Percentiles rank a stretch among this genome's conserved stretches.
These are phyloP conservation scores for Vireo griseus DNA, from an alignment of 2,797 vertebrate species.

Conservation along the genomic window DNA sequence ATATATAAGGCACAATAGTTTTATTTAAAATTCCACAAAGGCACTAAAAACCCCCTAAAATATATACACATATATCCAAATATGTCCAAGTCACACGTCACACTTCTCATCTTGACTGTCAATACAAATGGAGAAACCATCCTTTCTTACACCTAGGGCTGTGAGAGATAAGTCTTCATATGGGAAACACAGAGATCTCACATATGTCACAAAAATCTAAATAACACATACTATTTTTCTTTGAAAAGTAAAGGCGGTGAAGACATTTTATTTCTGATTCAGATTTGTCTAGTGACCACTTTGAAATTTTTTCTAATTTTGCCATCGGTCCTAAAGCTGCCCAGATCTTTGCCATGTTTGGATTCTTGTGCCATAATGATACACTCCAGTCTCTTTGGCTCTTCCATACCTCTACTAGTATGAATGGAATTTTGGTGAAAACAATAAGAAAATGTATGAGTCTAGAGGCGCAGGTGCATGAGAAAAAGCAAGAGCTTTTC, in stretches of 20 bases:
- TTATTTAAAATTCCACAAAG: neutral
- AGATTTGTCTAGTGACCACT: neutral
- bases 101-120: neutral
- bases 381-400: neutral
- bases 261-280: neutral
- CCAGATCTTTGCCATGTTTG: neutral
- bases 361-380: neutral
- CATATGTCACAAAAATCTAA: neutral
- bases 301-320: neutral
- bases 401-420: neutral
- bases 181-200: neutral
- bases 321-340: neutral
- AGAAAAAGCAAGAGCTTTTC: neutral
- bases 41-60: rapidly evolving
- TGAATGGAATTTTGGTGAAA: neutral
- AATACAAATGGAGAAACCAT: neutral
- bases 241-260: neutral
- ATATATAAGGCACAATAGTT: rapidly evolving
- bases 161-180: neutral
- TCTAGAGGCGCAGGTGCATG: neutral
- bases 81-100: neutral
- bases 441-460: rapidly evolving
- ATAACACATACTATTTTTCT: neutral
- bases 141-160: neutral
- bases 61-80: neutral